These are phyloP conservation scores for Mormyrops boulengeri DNA, from an alignment of 2,797 vertebrate genomes.

Conservation along the genomic window DNA sequence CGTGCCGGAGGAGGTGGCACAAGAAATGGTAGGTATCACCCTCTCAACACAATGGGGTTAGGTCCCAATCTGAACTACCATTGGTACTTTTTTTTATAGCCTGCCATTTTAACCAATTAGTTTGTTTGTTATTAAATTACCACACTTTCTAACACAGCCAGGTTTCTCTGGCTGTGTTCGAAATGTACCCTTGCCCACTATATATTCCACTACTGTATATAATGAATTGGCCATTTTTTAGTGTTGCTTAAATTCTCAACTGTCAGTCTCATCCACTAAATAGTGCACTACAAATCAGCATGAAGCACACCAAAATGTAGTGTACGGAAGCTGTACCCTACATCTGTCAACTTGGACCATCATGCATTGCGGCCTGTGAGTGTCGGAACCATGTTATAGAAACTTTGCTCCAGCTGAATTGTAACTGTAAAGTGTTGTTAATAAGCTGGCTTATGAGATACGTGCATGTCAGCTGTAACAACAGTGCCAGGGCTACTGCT, in stretches of 20 bases:
- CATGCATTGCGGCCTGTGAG: background rate
- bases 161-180: background rate
- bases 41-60: background rate
- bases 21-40: conserved; percentile 83
- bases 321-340: background rate
- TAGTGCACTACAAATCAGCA: background rate
- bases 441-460: background rate
- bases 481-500: background rate
- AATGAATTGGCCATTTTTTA: background rate
- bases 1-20: conserved; percentile 88
- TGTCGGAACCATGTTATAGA: background rate
- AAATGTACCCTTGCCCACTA: background rate
- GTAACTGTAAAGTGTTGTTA: background rate
- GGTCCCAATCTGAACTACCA: background rate
- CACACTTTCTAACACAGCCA: background rate
- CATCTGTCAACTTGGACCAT: background rate
- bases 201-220: background rate
- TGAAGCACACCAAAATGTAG: background rate
- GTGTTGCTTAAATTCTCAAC: background rate
- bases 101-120: background rate
- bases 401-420: background rate
- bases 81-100: background rate
- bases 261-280: background rate
- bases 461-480: background rate
- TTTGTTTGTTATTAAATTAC: background rate